Evolutionary conservation across 1,140 invertebrate species (phyloP), one percentile per base, ranked within the genome.

Genomic region (Stegodyphus mimosarum): DNA sequence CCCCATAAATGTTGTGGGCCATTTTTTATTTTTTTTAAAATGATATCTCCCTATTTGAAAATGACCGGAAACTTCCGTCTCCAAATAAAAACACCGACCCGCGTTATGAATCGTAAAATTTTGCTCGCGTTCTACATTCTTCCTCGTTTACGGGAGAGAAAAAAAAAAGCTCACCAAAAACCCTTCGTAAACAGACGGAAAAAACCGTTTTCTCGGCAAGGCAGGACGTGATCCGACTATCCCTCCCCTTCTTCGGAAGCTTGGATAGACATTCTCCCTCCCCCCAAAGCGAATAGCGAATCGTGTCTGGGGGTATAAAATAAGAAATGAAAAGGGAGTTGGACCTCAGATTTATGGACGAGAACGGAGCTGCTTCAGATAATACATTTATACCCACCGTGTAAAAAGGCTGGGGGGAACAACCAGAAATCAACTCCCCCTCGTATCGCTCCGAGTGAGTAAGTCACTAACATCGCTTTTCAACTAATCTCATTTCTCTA

Each of bases 91-190:
- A 75, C 81, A 63, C 15, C n/a, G 64, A 48, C 18, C 63, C 33
- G 72, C 63, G 72, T 75, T 84, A 84, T 84, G 81, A 84, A 84
- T 84, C 81, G 81, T 84, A 84, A 84, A 75, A 75, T 84, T 83
- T 83, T 52, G 48, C 55, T 70, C 52, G 33, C 69, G 18, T 63
- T 72, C 67, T 55, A n/a, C 63, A 51, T 60, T 60, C 72, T 9
- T 60, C 51, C 72, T 69, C 66, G 72, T 84, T 75, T 75, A 75
- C 66, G 13, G 73, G 10, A 49, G 48, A 49, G 48, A 13, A 17
- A 51, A 50, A 18, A 18, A 67, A 13, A 17, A 4, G 7, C 1
- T 13, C 18, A 9, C 49, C 6, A 55, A 75, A 18, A 75, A 5
- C 69, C 63, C 55, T 66, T 75, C 81, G 72, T 83, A 83, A 83